Evolutionary conservation across 2,113 vertebrate species (phyloP), one percentile per base, ranked within the genome.

Genomic region (Chunga burmeisteri): DNA sequence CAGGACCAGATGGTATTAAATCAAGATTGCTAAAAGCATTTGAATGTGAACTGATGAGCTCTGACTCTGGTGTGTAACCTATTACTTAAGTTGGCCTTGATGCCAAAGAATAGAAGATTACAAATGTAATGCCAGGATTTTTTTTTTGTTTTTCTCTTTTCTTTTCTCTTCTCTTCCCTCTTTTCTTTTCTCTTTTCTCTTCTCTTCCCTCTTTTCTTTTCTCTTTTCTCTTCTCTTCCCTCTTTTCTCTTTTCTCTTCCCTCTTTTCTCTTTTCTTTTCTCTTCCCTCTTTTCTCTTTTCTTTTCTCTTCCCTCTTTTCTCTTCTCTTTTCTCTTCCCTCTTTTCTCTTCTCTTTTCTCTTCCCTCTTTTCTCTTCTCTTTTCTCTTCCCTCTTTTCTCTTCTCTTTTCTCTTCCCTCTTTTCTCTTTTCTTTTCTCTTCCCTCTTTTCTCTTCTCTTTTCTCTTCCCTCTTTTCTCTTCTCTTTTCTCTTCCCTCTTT

Each of bases 1-100:
- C 85, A 82, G 66, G 62, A 95, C 93, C 70, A 96, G 85, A 88
- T 90, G 93, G 90, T 91, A 88, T 96, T 96, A 96, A 96, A 96
- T 96, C 94, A 96, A 93, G 90, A 77, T 95, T 96, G 96, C 87
- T 82, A 77, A 86, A 94, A 95, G 92, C 79, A 90, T 97, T 96
- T 97, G 90, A 96, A 96, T 95, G 78, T 95, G 94, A 88, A 94
- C 93, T 95, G 91, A 96, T 96, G 96, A 95, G 81, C 85, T 0
- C 96, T 82, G 93, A 94, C 96, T 96, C 58, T 90, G 85, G 62
- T 83, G 81, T 92, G 96, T 97, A 93, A 94, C 96, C 94, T 96
- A 62, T 96, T 96, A 90, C 95, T 95, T 94, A 93, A 94, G 74
- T 30, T 7, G 5, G 81, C 71, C 93, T 96, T 70, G 87, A 62